phyloP scores from a whole-genome alignment of 2,888 invertebrate species.

The Leptinotarsa haldemani region DNA sequence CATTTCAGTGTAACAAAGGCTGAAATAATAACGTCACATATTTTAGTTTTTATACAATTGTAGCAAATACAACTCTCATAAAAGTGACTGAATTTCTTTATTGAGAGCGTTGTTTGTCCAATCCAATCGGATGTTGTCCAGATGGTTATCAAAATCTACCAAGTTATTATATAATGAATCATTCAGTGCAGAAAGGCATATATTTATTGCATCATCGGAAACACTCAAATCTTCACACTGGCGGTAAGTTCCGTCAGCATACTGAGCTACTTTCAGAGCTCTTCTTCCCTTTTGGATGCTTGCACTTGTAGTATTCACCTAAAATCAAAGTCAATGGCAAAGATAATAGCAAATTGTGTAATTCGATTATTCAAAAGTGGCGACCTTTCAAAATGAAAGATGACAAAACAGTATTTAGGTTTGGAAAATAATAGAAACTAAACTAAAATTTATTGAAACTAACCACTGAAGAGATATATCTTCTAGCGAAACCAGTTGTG shows the following conservation, averaged over 20 bases:
- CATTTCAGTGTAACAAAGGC: background rate
- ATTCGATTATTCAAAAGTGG: background rate
- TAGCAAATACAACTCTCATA: conserved; percentile 37
- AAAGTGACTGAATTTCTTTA: conserved; percentile 68
- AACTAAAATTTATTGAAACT: no score
- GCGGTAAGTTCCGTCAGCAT: conserved; percentile 82
- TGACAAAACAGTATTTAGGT: background rate
- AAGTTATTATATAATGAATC: conserved; percentile 79
- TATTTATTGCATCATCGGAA: conserved; percentile 68
- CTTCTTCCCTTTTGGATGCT: conserved; percentile 72
- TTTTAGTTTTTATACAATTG: background rate
- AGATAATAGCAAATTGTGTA: background rate
- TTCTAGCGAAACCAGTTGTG: no score
- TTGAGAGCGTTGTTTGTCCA: conserved; percentile 86
- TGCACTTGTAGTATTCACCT: conserved; percentile 86
- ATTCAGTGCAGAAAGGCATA: conserved; percentile 79
- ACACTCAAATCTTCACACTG: conserved; percentile 66
- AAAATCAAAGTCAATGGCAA: conserved; percentile 42
- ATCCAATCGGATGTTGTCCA: conserved; percentile 89
- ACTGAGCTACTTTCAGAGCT: conserved; percentile 81
- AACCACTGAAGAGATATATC: no score
- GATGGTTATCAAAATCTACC: conserved; percentile 97
- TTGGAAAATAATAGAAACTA: no score
- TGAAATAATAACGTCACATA: background rate
- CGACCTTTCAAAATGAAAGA: background rate